Evolutionary conservation across 2,113 vertebrate genomes (phyloP), one percentile per base, ranked within the genome.

Genomic region (Acrocephalus kingi): DNA sequence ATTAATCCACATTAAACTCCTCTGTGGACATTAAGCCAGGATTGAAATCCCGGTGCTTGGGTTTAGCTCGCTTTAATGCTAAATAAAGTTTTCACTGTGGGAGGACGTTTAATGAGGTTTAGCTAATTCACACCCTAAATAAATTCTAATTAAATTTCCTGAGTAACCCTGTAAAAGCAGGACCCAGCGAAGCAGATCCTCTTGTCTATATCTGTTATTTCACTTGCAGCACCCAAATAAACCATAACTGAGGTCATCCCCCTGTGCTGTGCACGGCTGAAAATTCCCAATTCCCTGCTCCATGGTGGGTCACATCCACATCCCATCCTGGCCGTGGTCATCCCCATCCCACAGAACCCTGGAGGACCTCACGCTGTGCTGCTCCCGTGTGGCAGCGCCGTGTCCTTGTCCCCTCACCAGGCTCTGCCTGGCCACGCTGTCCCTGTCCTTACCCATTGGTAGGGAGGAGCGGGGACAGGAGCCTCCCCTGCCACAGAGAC

Each of bases 261-360:
- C 13, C 10, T 1, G 1, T 6, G n/a, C 6, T 33, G 31, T 20
- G 27, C 0, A 0, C 2, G 87, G 51, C 35, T 31, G 14, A 25
- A 64, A 67, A 13, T 9, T 45, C 30, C 8, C 1, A 3, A 20
- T 45, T 72, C 25, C 39, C 49, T 14, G 15, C 14, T 33, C 76
- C 12, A 0, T 5, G 20, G 5, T 7, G 27, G 7, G 20, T 6
- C 11, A 1, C 16, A 43, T 37, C 69, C 61, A 12, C 61, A 18
- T 23, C 69, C 63, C 62, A 21, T 20, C 1, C 0, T 7, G 54
- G 16, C 20, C 3, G 15, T 3, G 52, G 23, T 19, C 7, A 0
- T 4, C 12, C 24, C 39, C 20, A 3, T 28, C 45, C 75, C 31
- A 0, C 2, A 1, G 83, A 25, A 37, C 18, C 52, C 45, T 4